Percentiles rank a stretch among this genome's conserved stretches.
Conservation (phyloP, 2,113 vertebrate species). For the Ovis canadensis region DNA sequence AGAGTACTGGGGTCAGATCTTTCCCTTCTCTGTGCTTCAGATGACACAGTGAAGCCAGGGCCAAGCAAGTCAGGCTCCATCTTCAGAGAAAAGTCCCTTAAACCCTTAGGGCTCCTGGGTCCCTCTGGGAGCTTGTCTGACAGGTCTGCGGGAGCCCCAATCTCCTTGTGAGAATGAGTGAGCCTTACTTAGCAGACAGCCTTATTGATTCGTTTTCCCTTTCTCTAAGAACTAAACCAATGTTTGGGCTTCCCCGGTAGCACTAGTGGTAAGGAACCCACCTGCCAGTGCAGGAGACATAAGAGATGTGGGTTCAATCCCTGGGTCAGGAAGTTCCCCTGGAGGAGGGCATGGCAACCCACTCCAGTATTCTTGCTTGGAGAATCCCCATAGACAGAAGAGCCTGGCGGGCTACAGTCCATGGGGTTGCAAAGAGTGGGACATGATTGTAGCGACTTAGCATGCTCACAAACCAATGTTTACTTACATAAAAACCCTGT, state of each 20-base stretch:
- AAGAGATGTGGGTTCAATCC: background rate
- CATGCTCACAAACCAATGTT: background rate
- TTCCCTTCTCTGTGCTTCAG: background rate
- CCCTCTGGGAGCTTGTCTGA: background rate
- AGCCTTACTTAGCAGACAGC: background rate
- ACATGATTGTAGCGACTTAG: background rate
- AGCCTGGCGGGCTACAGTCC: background rate
- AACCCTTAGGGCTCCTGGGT: background rate
- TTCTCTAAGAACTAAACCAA: rapidly evolving
- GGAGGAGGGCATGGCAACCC: background rate
- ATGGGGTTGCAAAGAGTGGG: background rate
- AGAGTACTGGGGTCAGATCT: too few relatives aligned
- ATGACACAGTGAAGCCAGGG: background rate
- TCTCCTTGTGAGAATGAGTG: background rate
- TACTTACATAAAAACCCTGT: too few relatives aligned
- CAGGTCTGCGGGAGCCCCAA: background rate
- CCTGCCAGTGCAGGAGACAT: background rate
- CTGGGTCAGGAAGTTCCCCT: background rate
- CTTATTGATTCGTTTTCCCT: background rate
- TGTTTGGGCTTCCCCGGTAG: background rate
- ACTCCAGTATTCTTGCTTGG: background rate
- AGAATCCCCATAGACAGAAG: background rate
- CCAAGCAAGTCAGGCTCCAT: background rate
- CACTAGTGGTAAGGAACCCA: background rate
- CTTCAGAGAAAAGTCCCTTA: background rate